A percentile compares a stretch with the other conserved stretches of the same genome.
Conservation (phyloP, 1,140 invertebrate species). For the Calycopis cecrops region DNA sequence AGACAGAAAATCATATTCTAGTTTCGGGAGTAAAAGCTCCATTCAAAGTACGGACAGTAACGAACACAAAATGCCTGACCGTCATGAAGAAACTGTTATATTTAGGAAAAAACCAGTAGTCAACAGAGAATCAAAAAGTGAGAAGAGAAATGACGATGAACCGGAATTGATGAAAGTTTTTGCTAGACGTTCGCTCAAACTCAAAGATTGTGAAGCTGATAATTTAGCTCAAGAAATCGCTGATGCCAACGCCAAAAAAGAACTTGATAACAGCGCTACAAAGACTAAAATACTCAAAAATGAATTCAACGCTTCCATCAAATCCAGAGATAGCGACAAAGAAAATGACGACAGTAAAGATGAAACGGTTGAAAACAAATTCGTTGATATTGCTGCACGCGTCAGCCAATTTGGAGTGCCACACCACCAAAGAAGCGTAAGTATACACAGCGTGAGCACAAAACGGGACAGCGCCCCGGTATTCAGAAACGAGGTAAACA, state of each 20-base stretch:
- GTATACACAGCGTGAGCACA: slow-evolving; percentile 56
- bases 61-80: slow-evolving; percentile 54
- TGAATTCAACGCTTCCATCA: slow-evolving; percentile 70
- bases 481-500: slow-evolving; percentile 55
- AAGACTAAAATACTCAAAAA: slow-evolving; percentile 56
- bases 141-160: slow-evolving; percentile 78
- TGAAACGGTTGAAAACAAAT: slow-evolving; percentile 52
- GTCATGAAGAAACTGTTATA: slow-evolving; percentile 56
- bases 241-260: slow-evolving; percentile 47
- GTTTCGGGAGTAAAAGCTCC: slow-evolving; percentile 72
- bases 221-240: slow-evolving; percentile 74
- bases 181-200: slow-evolving; percentile 83
- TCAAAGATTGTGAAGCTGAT: slow-evolving; percentile 81
- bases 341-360: slow-evolving; percentile 76
- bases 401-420: slow-evolving; percentile 57
- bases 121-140: slow-evolving; percentile 51
- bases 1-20: slow-evolving; percentile 64
- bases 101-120: slow-evolving; percentile 62
- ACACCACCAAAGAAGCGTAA: slow-evolving; percentile 61
- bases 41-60: slow-evolving; percentile 72
- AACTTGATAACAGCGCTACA: slow-evolving; percentile 35
- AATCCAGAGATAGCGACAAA: slow-evolving; percentile 80
- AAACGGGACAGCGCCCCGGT: slow-evolving; percentile 59
- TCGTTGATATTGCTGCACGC: slow-evolving; percentile 63
- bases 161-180: slow-evolving; percentile 88